Evolutionary conservation across 2,888 invertebrate genomes (phyloP).

Genomic region (Conops quadrifasciatus): DNA sequence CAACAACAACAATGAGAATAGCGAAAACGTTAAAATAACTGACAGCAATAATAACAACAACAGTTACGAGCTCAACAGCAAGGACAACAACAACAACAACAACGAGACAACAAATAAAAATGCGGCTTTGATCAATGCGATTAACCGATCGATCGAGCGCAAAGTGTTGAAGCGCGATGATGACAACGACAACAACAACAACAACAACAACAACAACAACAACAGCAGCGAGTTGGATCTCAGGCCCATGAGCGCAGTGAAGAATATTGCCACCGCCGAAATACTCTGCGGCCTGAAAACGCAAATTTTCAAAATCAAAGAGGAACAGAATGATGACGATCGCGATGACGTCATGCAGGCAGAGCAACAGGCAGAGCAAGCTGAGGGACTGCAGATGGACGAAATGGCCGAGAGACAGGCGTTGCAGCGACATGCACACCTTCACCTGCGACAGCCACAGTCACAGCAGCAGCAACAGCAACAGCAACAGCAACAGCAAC

Average conservation of each 20-base stretch:
- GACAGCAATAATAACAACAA: conserved; percentile 54
- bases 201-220: conserved; percentile 50
- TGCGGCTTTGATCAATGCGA: conserved; percentile 47
- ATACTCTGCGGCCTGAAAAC: conserved; percentile 58
- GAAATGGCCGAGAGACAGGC: not conserved
- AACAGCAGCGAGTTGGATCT: conserved; percentile 55
- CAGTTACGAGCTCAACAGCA: conserved; percentile 38
- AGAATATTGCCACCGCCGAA: conserved; percentile 59
- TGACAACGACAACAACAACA: conserved; percentile 33
- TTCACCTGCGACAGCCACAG: not conserved
- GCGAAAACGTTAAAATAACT: conserved; percentile 48
- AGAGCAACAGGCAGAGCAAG: conserved; percentile 46
- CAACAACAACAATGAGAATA: conserved; percentile 48
- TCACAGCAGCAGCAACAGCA: conserved; percentile 50
- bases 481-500: conserved; percentile 53
- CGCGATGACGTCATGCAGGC: not conserved
- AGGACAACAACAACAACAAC: conserved; percentile 50
- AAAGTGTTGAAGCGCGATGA: conserved; percentile 29
- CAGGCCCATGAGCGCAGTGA: conserved; percentile 53
- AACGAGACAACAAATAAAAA: conserved; percentile 48
- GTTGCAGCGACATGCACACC: not conserved
- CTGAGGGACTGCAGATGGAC: conserved; percentile 40
- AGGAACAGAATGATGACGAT: conserved; percentile 47
- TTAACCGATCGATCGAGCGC: conserved; percentile 41
- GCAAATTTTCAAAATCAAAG: conserved; percentile 59